Evolutionary conservation across 2,888 invertebrate genomes (phyloP), one percentile per base, ranked within the genome.

Genomic region (Tortrix viridana): DNA sequence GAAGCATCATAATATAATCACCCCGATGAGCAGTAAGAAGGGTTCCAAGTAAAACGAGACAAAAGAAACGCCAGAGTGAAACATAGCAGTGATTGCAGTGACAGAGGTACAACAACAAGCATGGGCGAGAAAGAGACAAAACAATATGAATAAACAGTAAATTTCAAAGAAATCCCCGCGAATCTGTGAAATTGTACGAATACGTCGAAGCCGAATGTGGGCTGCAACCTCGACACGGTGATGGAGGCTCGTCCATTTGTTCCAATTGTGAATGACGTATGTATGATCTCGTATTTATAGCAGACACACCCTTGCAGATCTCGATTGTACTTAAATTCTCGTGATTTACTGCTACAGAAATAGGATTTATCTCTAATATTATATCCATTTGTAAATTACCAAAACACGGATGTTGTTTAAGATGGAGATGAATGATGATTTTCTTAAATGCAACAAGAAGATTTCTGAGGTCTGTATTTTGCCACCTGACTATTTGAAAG

Each of bases 301-400:
- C 37, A 32, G 55, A 19, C 56, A 62, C 50, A 56, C 56, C 62
- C 46, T 49, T 52, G 50, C 16, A 44, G 22, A 41, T 12, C 49
- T 38, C 41, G 16, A 22, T 52, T 41, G 22, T 44, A 19, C n/a
- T 1, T 12, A 32, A 32, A 3, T 32, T 32, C 32, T 32, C 12
- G 16, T 44, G 19, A 44, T 19, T 18, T 44, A 44, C 9, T 9
- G 3, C 18, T 19, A 6, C 44, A 44, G 44, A 44, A 44, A 44
- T 44, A 44, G 37, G 38, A 38, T 53, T 7, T 38, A 53, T 16
- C 14, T 53, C 41, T 9, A 7, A 20, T 53, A 38, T n/a, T 41
- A 22, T 38, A 22, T 47, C 22, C 19, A 5, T 41, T 41, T n/a
- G 5, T 6, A 41, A 1, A 32, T 32, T 32, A 12, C 32, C 32